Base-by-base conservation (phyloP, 2,797 vertebrate genomes). In the Calcarius lapponicus region DNA sequence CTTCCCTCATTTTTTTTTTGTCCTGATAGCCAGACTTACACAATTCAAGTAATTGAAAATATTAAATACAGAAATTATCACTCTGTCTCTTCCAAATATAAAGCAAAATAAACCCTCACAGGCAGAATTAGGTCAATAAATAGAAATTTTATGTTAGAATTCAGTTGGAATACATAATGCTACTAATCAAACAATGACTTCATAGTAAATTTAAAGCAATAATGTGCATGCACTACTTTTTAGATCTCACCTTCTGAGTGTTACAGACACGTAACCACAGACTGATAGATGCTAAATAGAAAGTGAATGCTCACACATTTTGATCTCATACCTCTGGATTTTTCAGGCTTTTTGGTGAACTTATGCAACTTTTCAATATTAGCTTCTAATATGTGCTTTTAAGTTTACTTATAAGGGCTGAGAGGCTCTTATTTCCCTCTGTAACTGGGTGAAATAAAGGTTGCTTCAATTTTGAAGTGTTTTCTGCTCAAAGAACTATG, bases 21-120 rank as follows among this genome's bases (percentile, higher is more conserved):
- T 67, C 34, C 54, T 24, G 53, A 43, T 86, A 83, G 25, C 71
- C 70, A 96, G 84, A 96, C 72, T 96, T 80, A 92, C 83, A 43
- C 42, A 65, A 91, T 96, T 91, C 66, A 94, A 92, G 81, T 92
- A 9, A 90, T 61, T 93, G 48, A 94, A 90, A 89, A 54, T 53
- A 90, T 69, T 70, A 91, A 93, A 88, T 54, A 72, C 6, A 78
- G 34, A 92, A 93, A 58, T n/a, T 62, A 51, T n/a, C 19, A n/a
- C 61, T 60, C 21, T 50, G 11, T 40, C 9, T 72, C n/a, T 82
- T 94, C 15, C 29, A 71, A 88, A 80, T 31, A 19, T 9, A 57
- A 86, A 74, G 38, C 4, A 62, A 80, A 89, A 64, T 64, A 71
- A 74, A 80, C 15, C 6, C 3, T 56, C 9, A 19, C 22, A 70